Evolutionary conservation across 2,113 vertebrate species (phyloP).

Genomic region (Phaethornis superciliosus): DNA sequence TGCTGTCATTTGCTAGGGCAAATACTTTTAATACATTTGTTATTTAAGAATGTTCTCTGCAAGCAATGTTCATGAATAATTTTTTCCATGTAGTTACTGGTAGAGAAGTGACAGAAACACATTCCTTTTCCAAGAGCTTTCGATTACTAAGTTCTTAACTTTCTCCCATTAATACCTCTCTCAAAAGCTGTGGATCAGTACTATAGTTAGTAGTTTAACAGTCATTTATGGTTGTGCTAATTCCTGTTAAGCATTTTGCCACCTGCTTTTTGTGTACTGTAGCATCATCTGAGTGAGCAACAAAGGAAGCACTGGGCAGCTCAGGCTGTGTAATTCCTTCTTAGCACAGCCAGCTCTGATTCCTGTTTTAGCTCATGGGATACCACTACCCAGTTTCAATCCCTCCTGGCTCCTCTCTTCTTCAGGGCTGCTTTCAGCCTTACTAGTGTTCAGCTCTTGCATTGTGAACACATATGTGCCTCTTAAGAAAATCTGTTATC

Average conservation of each 20-base stretch:
- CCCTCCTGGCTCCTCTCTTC: neutral
- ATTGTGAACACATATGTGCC: neutral
- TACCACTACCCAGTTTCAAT: neutral
- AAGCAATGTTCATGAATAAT: neutral
- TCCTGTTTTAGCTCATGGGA: fast-evolving
- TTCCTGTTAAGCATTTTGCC: neutral
- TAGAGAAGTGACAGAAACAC: neutral
- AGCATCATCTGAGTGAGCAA: neutral
- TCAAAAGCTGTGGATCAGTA: neutral
- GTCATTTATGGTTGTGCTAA: neutral
- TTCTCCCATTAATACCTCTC: neutral
- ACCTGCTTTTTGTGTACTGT: neutral
- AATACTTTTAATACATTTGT: neutral
- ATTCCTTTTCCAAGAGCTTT: neutral
- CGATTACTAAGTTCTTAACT: neutral
- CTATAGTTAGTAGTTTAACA: neutral
- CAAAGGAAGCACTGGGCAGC: neutral
- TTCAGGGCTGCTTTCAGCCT: neutral
- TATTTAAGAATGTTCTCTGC: neutral
- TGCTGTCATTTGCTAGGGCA: neutral
- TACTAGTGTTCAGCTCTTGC: neutral
- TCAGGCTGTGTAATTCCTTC: neutral
- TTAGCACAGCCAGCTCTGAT: neutral
- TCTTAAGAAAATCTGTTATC: neutral
- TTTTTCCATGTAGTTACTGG: neutral